Evolutionary conservation across 2,888 invertebrate genomes (phyloP), one percentile per base, ranked within the genome.

Genomic region (Andrena bucephala): DNA sequence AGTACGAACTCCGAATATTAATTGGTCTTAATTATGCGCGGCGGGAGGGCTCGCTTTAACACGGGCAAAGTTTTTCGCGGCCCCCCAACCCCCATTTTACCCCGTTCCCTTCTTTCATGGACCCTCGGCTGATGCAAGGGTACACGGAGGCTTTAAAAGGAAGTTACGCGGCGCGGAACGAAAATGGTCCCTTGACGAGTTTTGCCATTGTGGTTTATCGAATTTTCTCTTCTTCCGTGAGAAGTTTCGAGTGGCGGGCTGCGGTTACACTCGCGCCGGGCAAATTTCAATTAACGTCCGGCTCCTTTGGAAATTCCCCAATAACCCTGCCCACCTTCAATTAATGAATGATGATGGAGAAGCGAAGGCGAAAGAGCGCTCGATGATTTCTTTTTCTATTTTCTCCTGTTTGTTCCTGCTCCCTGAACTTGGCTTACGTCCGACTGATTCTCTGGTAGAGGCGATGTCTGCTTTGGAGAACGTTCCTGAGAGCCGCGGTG

Each of bases 1-100:
- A 84, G 89, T 36, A 91, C 91, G 90, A 87, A 85, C 81, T 81
- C 83, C 90, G 93, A 93, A 92, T 93, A 92, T 92, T 93, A 93
- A 92, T 92, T 92, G 91, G 89, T 85, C 89, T 91, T 92, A 92
- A 92, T 92, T 91, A 92, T 91, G 89, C 90, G 85, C 83, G 77
- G 80, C 67, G 76, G 42, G 81, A 81, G 81, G 78, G 68, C 76
- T 78, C 83, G 85, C 69, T 86, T 78, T 81, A 83, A 81, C 79
- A 65, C 83, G 77, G 29, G 50, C 65, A 78, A 86, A 86, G 72
- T 86, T 86, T 85, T 81, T 81, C 68, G 60, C 66, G 50, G 36
- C 24, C n/a, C 31, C 42, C 63, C 72, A n/a, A 27, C 54, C 62
- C 33, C 36, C 54, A 31, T 52, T 33, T 33, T 27, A 29, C 65